Evolutionary conservation across 2,888 invertebrate species (phyloP).

Genomic region (Lasioglossum figueresi): DNA sequence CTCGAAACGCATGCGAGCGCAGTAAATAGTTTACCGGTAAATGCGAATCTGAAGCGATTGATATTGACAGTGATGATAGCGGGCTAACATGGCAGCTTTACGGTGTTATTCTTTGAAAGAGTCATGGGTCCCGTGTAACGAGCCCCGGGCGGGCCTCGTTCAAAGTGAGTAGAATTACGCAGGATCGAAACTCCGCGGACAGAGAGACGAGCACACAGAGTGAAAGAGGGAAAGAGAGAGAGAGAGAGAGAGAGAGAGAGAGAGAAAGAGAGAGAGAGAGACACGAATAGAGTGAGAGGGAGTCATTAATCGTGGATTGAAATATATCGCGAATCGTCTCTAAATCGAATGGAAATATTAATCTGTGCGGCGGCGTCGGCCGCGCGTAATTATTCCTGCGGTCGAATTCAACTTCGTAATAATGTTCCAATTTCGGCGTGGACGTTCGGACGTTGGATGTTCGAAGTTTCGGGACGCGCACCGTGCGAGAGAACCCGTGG

Average conservation of each 20-base stretch:
- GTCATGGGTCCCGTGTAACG: background rate
- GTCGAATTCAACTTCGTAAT: conserved; percentile 75
- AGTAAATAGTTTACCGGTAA: background rate
- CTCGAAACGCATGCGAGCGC: no score
- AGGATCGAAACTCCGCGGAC: conserved; percentile 18
- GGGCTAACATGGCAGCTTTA: background rate
- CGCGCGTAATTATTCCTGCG: conserved; percentile 76
- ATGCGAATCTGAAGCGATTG: background rate
- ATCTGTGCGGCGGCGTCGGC: conserved; percentile 71
- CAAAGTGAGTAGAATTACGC: conserved; percentile 42
- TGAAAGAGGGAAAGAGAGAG: background rate
- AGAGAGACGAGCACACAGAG: background rate
- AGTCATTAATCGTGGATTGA: conserved; percentile 64
- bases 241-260: no score
- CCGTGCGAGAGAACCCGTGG: conserved; percentile 17
- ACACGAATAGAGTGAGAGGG: background rate
- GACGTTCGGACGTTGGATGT: conserved; percentile 68
- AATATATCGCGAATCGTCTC: conserved; percentile 60
- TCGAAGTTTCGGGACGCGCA: conserved; percentile 42
- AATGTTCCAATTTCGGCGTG: conserved; percentile 77
- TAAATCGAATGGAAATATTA: conserved; percentile 80
- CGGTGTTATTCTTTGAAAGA: conserved; percentile 28
- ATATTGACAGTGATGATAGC: background rate
- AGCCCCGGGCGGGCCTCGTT: background rate
- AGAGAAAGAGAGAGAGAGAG: background rate